These are phyloP conservation scores for Griposia aprilina DNA, from an alignment of 2,888 invertebrate genomes.

Conservation along the genomic window DNA sequence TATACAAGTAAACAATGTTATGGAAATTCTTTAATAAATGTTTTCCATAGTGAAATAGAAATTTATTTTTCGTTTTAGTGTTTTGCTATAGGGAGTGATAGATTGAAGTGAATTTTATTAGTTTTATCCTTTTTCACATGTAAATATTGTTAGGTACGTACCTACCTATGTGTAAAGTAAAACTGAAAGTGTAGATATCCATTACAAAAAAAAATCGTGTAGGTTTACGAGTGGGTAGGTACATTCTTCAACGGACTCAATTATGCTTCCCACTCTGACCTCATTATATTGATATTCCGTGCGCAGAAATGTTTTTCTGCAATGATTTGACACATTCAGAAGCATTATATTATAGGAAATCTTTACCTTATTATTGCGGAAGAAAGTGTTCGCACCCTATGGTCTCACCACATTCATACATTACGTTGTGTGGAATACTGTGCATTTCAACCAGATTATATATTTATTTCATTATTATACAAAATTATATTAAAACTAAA, in stretches of 20 bases:
- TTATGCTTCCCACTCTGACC: background rate
- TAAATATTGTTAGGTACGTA: background rate
- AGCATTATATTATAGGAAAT: slow-evolving; percentile 34
- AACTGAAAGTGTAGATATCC: background rate
- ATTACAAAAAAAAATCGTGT: background rate
- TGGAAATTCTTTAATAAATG: slow-evolving; percentile 2
- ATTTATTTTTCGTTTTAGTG: background rate
- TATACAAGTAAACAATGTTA: slow-evolving; percentile 4
- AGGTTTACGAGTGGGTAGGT: background rate
- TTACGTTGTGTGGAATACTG: slow-evolving; percentile 11
- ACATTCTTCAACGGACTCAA: background rate
- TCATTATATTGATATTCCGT: slow-evolving; percentile 15
- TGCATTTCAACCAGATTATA: slow-evolving; percentile 19
- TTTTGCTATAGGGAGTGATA: background rate
- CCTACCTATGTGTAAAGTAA: background rate
- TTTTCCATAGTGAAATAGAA: slow-evolving; percentile 5
- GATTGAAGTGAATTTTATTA: background rate
- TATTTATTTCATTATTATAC: background rate
- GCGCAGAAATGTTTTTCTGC: slow-evolving; percentile 32
- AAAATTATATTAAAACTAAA: background rate
- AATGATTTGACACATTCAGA: slow-evolving; percentile 44
- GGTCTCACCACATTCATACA: background rate
- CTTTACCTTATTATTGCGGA: slow-evolving; percentile 9
- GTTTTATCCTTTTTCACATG: background rate
- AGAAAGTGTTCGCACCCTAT: slow-evolving; percentile 16